phyloP scores from a whole-genome alignment of 1,140 invertebrate genomes.

The Teleopsis dalmanni region DNA sequence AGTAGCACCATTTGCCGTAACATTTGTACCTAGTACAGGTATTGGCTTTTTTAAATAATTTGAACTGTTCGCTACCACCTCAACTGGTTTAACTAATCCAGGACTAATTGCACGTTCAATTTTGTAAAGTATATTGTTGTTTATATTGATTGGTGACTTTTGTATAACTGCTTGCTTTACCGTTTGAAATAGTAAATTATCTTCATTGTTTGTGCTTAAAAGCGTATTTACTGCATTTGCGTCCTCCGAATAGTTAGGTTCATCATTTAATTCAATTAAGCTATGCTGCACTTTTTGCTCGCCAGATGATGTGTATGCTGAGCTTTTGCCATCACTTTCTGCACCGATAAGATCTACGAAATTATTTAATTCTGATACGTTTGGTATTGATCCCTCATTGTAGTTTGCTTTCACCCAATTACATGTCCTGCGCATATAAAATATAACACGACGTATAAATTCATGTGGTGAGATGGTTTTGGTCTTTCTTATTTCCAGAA shows the following conservation, averaged over 20 bases:
- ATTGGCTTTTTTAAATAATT: conserved; percentile 11
- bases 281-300: no score
- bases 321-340: conserved; percentile 20
- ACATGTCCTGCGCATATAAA: conserved; percentile 34
- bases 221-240: conserved; percentile 14
- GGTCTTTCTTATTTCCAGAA: conserved; percentile 26
- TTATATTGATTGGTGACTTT: conserved; percentile 22
- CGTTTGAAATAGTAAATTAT: background rate
- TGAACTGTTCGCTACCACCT: no score
- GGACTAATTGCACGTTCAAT: conserved; percentile 33
- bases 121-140: conserved; percentile 36
- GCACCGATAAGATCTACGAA: background rate
- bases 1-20: conserved; percentile 12
- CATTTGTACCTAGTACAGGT: conserved; percentile 6
- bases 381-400: conserved; percentile 4
- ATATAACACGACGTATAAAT: conserved; percentile 38
- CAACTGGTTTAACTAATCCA: no score
- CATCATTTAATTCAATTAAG: no score
- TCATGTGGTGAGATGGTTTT: conserved; percentile 40
- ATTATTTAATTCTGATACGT: background rate
- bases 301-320: conserved; percentile 19
- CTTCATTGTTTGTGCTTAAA: background rate
- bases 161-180: background rate
- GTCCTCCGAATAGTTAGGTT: no score
- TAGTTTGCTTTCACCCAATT: conserved; percentile 25